phyloP scores from a whole-genome alignment of 2,888 invertebrate species.

The Nomada ferruginata region DNA sequence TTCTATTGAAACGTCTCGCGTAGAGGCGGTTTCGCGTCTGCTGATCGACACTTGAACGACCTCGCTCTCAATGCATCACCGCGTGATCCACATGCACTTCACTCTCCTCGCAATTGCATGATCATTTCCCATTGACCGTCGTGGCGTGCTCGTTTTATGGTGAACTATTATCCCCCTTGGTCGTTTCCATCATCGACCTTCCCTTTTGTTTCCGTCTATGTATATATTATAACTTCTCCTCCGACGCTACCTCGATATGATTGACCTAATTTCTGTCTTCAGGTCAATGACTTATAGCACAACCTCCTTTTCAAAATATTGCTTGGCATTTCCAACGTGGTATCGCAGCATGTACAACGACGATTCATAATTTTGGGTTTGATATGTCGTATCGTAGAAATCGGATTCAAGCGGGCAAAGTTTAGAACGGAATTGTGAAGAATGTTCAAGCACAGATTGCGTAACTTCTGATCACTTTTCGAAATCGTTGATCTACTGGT shows the following conservation, averaged over 20 bases:
- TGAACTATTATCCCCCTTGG: slow-evolving; percentile 34
- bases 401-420: background rate
- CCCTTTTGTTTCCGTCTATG: background rate
- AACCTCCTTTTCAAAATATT: too few species aligned
- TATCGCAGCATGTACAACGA: too few species aligned
- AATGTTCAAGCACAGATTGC: background rate
- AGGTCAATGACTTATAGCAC: too few species aligned
- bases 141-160: slow-evolving; percentile 45
- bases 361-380: too few species aligned
- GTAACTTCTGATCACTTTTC: slow-evolving; percentile 33
- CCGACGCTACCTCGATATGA: too few species aligned
- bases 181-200: slow-evolving; percentile 27
- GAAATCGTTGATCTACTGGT: slow-evolving; percentile 48
- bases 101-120: slow-evolving; percentile 54
- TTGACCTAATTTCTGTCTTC: too few species aligned
- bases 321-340: too few species aligned
- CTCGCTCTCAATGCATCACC: slow-evolving; percentile 58
- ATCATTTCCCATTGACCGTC: slow-evolving; percentile 53
- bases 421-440: background rate
- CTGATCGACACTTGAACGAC: slow-evolving; percentile 53
- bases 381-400: too few species aligned
- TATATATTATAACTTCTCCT: background rate
- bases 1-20: slow-evolving; percentile 20
- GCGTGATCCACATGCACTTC: slow-evolving; percentile 53
- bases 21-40: slow-evolving; percentile 43